Evolutionary conservation across 2,888 invertebrate species (phyloP), one percentile per base, ranked within the genome.

Genomic region (Apomyelois bistriatella): DNA sequence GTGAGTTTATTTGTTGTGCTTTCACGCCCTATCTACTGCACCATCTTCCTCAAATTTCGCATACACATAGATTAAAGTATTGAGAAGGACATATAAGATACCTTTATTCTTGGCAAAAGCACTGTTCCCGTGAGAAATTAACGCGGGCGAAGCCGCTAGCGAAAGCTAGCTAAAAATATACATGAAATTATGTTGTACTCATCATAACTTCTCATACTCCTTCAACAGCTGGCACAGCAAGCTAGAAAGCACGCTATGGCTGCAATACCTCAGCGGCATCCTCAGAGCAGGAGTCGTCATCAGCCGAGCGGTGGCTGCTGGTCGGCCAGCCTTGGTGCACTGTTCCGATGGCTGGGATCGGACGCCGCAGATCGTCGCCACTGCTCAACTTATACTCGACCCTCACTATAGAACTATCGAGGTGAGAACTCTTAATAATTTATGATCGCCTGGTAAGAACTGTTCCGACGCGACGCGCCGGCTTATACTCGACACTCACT

Each of bases 301-400:
- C 35, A 95, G 95, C 4, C 94, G 94, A 56, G 95, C 96, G 0
- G 94, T 97, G 56, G 95, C 95, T 65, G 95, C 96, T 56, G 95
- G 94, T 13, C 93, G 97, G 48, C 97, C 98, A 6, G 99, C 98
- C 52, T 91, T 99, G 57, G 98, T 99, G 8, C 99, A 99, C 84
- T 99, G 99, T 85, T 98, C 98, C 1, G 99, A 99, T 88, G 99
- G 99, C 46, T 99, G 99, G 99, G 99, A 99, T 88, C 93, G 99
- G 63, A 99, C 99, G 53, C 97, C 99, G 43, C 99, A 99, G 90
- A 96, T 99, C 62, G 97, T 97, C 12, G 96, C 98, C 38, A 92
- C 99, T 50, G 97, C 98, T 10, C 96, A 99, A 84, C 91, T 99
- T 40, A 90, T 99, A 72, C 92, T 99, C 37, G 99, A 99, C 91